phyloP scores from a whole-genome alignment of 2,113 vertebrate species.

The Xyrauchen texanus region DNA sequence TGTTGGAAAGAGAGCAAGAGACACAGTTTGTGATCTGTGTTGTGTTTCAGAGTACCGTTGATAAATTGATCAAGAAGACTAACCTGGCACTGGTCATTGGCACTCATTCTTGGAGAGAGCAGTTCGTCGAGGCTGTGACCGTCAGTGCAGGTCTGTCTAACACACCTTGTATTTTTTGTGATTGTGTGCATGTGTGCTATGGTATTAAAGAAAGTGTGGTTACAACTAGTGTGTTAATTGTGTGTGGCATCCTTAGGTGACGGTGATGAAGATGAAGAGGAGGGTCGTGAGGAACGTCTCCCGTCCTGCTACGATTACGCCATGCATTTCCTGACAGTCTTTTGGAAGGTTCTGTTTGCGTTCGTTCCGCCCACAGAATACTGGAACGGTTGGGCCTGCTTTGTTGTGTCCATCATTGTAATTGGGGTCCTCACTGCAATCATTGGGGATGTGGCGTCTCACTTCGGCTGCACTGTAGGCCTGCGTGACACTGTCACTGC shows the following conservation, averaged over 20 bases:
- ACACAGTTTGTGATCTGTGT: not conserved
- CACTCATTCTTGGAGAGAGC: conserved; percentile 93
- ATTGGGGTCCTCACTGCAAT: conserved; percentile 88
- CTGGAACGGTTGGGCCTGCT: conserved; percentile 94
- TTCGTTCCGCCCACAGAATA: conserved; percentile 90
- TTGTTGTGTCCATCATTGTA: conserved; percentile 81
- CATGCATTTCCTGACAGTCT: conserved; percentile 93
- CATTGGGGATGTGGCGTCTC: conserved; percentile 89
- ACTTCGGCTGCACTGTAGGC: conserved; percentile 90
- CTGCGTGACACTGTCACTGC: conserved; percentile 90
- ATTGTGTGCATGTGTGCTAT: too few relatives aligned
- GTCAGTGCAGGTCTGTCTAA: conserved; percentile 86
- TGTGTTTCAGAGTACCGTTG: conserved; percentile 87
- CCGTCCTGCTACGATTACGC: conserved; percentile 90
- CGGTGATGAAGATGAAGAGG: conserved; percentile 80
- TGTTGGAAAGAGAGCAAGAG: too few relatives aligned
- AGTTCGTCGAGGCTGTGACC: conserved; percentile 92
- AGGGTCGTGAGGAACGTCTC: conserved; percentile 79
- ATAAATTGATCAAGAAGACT: conserved; percentile 96
- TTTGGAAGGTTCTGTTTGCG: conserved; percentile 94
- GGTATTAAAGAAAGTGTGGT: too few relatives aligned
- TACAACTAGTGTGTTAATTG: not conserved
- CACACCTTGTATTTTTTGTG: not conserved
- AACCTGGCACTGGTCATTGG: conserved; percentile 94
- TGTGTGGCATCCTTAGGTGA: conserved; percentile 67